Base-by-base conservation (phyloP, 2,113 vertebrate species). In the Ailurus styani region DNA sequence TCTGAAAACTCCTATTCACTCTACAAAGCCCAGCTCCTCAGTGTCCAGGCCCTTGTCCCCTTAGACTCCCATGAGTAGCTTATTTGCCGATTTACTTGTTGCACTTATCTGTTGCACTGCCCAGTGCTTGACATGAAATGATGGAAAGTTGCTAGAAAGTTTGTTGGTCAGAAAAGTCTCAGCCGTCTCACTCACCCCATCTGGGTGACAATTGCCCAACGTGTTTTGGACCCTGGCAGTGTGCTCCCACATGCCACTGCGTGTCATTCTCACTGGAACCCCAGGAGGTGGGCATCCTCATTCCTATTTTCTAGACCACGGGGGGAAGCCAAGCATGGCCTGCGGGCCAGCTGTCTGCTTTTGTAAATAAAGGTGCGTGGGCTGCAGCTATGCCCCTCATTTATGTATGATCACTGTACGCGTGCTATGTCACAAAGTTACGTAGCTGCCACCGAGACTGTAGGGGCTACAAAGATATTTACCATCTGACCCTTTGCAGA, bases 1-100 rank as follows among this genome's bases (percentile, higher is more conserved):
- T 96, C 12, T 29, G 78, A 87, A 95, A 97, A 92, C 81, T 95
- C 90, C 86, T 95, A 62, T 94, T 94, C 66, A 87, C 2, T 62
- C 68, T 85, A 68, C 79, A 94, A 96, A 95, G 31, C 79, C 93
- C 93, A 91, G 47, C 52, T 86, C 45, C 45, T 85, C 75, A 15
- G 57, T 9, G 47, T 2, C 82, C 45, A 55, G 34, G 42, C 18
- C 29, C 7, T 29, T 57, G 62, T 66, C 31, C 14, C 17, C 55
- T 9, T 31, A 73, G 73, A 79, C 4, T 12, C 52, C 18, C 14
- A 1, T 1, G 34, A 7, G 3, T 14, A 70, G 88, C 20, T 88
- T 64, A 3, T 77, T 86, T 55, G 25, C 55, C 15, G 21, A 31
- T 45, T 60, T n/a, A 34, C 40, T 25, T 2, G 1, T 27, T 11